Base-by-base conservation (phyloP, 2,888 invertebrate species). In the Phymatocera aterrima region DNA sequence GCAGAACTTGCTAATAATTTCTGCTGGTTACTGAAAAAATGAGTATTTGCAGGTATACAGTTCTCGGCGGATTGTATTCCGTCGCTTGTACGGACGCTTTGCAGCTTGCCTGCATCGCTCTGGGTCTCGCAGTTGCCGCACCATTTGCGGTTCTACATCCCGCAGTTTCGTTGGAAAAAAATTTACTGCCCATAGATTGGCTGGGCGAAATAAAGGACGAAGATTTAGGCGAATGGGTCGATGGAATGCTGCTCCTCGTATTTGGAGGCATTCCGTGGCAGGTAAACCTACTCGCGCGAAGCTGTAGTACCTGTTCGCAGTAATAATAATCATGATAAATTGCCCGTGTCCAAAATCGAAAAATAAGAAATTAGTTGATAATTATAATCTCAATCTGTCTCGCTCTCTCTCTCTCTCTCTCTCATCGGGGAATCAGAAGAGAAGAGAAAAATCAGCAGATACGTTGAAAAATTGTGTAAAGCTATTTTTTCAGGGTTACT, bases 51-150 rank as follows among this genome's bases (percentile, higher is more conserved):
- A 90, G 90, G 78, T 95, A 95, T 90, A 95, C 95, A 0, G 92
- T 95, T 78, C 92, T 94, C 82, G 94, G 95, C 0, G 95, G 95
- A 1, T 91, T 95, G 54, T 95, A 94, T 87, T 93, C 94, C 18
- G 94, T 95, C 21, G 94, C 95, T 0, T 95, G 94, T 88, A 95
- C 95, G n/a, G 94, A 95, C 85, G 94, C 94, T 78, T 92, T 94
- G 78, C 94, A 95, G 87, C 91, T 95, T 57, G 92, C 93, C 83
- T 94, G 93, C 88, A 94, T 95, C 81, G 92, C 94, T 84, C 86
- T 94, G 79, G 95, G 95, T 70, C 88, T 95, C 91, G 94, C 94
- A 83, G 91, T 94, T 74, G 93, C 94, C 80, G 93, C 94, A 61
- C 94, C 94, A 54, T 94, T 94, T 85, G 93, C 94, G 2, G 88